Evolutionary conservation across 2,113 vertebrate species (phyloP).

Genomic region (Cryptomyrus ogoouensis): DNA sequence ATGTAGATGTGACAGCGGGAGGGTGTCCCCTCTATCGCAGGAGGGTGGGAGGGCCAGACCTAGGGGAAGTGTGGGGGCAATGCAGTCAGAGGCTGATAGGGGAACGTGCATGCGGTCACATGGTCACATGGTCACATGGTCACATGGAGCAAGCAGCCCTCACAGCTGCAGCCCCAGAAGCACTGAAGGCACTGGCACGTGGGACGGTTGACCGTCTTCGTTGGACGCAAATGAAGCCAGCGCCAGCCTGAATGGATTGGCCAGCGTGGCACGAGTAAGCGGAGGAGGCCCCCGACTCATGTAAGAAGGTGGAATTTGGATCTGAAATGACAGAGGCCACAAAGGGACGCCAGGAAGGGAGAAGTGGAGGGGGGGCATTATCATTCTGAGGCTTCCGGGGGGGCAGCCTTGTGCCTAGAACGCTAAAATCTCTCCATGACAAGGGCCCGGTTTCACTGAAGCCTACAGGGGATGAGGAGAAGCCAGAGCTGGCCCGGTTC

Average conservation of each 20-base stretch:
- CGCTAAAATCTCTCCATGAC: neutral
- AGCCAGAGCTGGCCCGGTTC: conserved; percentile 15
- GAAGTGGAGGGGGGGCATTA: neutral
- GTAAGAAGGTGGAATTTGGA: neutral
- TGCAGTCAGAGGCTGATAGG: neutral
- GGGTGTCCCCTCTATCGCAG: conserved; percentile 55
- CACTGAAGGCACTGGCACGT: neutral
- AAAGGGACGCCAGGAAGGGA: neutral
- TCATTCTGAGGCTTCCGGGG: neutral
- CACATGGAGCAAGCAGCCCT: neutral
- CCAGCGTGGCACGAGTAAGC: neutral
- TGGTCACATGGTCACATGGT: neutral
- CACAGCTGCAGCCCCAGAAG: neutral
- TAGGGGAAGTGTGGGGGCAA: neutral
- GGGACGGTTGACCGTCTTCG: neutral
- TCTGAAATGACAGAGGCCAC: conserved; percentile 1
- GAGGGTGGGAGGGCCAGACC: conserved; percentile 25
- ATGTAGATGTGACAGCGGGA: conserved; percentile 18
- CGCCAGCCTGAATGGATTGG: neutral
- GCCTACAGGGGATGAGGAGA: neutral
- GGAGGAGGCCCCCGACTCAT: neutral
- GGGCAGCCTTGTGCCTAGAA: neutral
- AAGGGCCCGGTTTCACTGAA: neutral
- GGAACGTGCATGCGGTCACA: neutral
- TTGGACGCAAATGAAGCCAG: neutral